phyloP scores from a whole-genome alignment of 2,888 invertebrate species.

The Pandemis heparana region DNA sequence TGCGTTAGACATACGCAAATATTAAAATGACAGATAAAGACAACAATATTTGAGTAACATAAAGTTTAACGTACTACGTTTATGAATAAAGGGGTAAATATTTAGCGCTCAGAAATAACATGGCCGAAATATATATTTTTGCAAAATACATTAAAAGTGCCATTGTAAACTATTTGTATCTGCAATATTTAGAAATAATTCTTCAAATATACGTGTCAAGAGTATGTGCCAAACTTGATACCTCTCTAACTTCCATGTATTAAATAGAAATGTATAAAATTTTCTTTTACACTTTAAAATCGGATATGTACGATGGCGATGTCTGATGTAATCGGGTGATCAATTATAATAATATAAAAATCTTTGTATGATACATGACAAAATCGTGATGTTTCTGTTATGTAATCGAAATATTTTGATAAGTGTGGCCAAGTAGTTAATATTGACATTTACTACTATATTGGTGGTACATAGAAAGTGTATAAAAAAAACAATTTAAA shows the following conservation, averaged over 20 bases:
- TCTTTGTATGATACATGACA: slow-evolving; percentile 1
- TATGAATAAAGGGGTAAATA: too few relatives aligned
- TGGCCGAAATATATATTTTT: not conserved
- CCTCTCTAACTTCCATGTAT: not conserved
- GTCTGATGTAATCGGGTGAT: not conserved
- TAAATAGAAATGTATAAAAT: not conserved
- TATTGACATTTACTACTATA: not conserved
- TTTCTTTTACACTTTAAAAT: not conserved
- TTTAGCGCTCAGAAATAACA: too few relatives aligned
- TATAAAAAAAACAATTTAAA: too few relatives aligned
- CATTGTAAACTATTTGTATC: slow-evolving; percentile 12
- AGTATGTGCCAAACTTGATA: slow-evolving; percentile 31
- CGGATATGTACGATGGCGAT: not conserved
- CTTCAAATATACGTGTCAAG: not conserved
- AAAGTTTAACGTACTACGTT: too few relatives aligned
- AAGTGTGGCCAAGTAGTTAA: not conserved
- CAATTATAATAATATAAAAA: not conserved
- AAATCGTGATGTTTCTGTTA: not conserved
- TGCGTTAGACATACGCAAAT: too few relatives aligned
- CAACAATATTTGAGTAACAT: too few relatives aligned
- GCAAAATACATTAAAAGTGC: slow-evolving; percentile 16
- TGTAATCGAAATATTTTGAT: slow-evolving; percentile 3
- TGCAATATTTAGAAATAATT: not conserved
- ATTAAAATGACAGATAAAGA: too few relatives aligned
- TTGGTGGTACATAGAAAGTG: not conserved